Base-by-base conservation (phyloP, 2,888 invertebrate genomes). In the Temnothorax rugatulus region DNA sequence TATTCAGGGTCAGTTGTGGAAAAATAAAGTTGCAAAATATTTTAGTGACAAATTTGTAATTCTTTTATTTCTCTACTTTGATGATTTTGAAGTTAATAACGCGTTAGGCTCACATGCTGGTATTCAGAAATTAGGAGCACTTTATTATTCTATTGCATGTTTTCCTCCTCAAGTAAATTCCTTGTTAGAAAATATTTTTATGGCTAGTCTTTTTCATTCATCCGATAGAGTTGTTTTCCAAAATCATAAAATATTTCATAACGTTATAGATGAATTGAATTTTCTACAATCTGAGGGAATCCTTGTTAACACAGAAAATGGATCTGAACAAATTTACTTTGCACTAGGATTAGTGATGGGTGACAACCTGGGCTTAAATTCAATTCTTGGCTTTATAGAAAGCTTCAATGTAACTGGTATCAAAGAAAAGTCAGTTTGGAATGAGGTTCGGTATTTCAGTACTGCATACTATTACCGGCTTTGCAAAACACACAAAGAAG, bases 291-390 rank as follows among this genome's bases (percentile, higher is more conserved):
- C 9, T n/a, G 25, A 69, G n/a, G 69, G 69, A 3, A 50, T 69
- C 2, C 8, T 15, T 47, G 11, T 69, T 21, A 9, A 21, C 1
- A 47, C 44, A 25, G 18, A 21, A 29, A 21, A 1, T 47, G 21
- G 29, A 21, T 8, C 13, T 21, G 18, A 29, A 47, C 7, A 38
- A 44, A 15, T 69, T 7, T 47, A 69, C 29, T 69, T 69, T 50
- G 44, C 44, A 47, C 29, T 69, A 25, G 69, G 41, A 47, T 69
- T 69, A 69, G 8, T 69, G 29, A 69, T 47, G 7, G 69, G 69
- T 47, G 73, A 73, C 29, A 73, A 73, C 21, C 41, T 73, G 4
- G 73, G 38, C 18, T 18, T 73, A n/a, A 73, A 73, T 73, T 57
- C 54, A 41, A n/a, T 73, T n/a, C 41, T 73, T 38, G 59, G 73